A percentile compares a stretch with the other conserved stretches of the same genome.
These are phyloP conservation scores for Hippopotamus amphibius DNA, from an alignment of 2,113 vertebrate species.

Conservation along the genomic window DNA sequence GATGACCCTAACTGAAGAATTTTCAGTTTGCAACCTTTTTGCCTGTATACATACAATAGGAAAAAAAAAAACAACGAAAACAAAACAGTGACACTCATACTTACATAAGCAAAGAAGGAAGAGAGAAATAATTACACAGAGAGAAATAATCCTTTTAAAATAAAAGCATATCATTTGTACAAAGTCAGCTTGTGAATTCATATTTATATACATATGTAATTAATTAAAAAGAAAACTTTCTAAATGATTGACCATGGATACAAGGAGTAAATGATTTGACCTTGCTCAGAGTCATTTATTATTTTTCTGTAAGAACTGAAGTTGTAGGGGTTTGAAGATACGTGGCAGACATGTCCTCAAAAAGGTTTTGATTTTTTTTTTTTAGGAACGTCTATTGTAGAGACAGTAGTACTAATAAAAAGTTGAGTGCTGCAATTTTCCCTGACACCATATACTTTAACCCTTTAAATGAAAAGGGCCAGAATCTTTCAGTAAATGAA, in stretches of 20 bases:
- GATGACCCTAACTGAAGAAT: neutral
- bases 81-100: neutral
- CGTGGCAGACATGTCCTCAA: neutral
- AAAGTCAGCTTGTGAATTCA: neutral
- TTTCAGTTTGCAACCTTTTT: neutral
- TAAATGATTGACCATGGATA: neutral
- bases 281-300: neutral
- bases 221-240: slow-evolving; percentile 55
- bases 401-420: slow-evolving; percentile 12
- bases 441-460: neutral
- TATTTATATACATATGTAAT: neutral
- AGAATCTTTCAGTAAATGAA: neutral
- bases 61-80: neutral
- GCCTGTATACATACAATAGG: neutral
- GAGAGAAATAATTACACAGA: neutral
- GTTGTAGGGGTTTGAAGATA: neutral
- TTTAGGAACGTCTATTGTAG: neutral
- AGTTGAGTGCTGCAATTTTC: neutral
- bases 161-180: neutral
- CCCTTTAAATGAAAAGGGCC: neutral
- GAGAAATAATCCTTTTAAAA: slow-evolving; percentile 22
- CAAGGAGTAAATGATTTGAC: neutral
- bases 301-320: neutral
- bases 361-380: neutral
- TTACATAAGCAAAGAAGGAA: neutral